Conservation (phyloP, 2,797 vertebrate genomes). For the Diceros bicornis region DNA sequence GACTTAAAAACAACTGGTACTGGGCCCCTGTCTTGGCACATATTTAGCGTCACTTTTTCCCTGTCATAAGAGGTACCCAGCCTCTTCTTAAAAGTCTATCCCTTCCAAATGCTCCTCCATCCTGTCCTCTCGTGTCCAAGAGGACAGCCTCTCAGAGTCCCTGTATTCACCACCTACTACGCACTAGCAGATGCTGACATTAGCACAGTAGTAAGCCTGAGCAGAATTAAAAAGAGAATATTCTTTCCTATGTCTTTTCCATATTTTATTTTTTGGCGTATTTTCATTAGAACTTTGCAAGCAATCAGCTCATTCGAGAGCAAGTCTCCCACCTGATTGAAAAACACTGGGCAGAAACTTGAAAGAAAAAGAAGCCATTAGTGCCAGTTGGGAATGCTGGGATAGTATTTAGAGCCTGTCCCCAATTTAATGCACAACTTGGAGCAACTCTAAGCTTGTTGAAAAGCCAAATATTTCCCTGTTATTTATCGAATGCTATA, state of each 20-base stretch:
- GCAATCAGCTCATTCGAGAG: not conserved
- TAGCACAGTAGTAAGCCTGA: not conserved
- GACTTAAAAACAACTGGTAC: not conserved
- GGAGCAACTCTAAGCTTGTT: not conserved
- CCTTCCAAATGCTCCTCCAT: not conserved
- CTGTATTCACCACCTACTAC: not conserved
- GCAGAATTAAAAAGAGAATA: not conserved
- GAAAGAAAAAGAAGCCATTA: conserved; percentile 33
- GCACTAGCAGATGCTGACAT: not conserved
- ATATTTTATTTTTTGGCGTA: not conserved
- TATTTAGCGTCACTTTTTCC: not conserved
- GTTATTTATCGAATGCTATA: not conserved
- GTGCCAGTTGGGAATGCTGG: not conserved
- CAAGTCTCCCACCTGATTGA: not conserved
- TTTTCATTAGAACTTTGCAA: conserved; percentile 38
- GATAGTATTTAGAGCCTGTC: not conserved
- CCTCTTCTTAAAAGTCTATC: not conserved
- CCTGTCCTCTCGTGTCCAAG: not conserved
- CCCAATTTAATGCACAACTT: not conserved
- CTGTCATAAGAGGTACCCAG: not conserved
- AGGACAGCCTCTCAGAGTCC: not conserved
- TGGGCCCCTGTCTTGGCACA: not conserved
- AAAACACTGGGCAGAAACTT: not conserved
- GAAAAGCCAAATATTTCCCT: not conserved
- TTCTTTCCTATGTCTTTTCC: not conserved